phyloP scores from a whole-genome alignment of 2,888 invertebrate genomes.

The Campoplex nolae region DNA sequence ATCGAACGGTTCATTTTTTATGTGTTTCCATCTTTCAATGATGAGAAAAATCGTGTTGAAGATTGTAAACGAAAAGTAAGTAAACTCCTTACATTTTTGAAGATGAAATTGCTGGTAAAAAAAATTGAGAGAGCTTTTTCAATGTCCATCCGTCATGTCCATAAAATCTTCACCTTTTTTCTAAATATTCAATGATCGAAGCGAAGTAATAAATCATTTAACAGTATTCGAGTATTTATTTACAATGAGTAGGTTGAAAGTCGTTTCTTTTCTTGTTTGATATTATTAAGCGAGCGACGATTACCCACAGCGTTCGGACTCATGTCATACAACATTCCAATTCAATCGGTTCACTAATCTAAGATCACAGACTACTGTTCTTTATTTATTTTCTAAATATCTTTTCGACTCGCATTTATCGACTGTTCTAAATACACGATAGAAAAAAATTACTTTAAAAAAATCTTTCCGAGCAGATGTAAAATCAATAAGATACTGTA shows the following conservation, averaged over 20 bases:
- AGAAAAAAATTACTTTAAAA: slow-evolving; percentile 5
- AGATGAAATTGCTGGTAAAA: not conserved
- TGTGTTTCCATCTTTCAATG: not conserved
- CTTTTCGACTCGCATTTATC: slow-evolving; percentile 12
- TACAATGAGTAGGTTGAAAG: not conserved
- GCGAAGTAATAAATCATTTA: not conserved
- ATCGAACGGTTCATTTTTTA: not conserved
- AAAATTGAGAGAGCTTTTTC: not conserved
- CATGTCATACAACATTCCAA: slow-evolving; percentile 18
- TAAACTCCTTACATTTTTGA: not conserved
- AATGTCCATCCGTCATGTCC: not conserved
- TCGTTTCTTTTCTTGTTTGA: not conserved
- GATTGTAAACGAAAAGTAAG: not conserved
- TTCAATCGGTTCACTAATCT: slow-evolving; percentile 55
- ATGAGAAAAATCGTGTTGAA: not conserved
- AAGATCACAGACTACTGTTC: slow-evolving; percentile 64
- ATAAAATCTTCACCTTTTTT: not conserved
- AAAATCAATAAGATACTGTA: slow-evolving; percentile 48
- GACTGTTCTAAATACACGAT: slow-evolving; percentile 11
- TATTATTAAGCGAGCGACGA: not conserved
- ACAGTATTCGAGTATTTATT: not conserved
- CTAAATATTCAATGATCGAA: not conserved
- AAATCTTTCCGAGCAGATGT: not conserved
- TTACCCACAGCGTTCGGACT: slow-evolving; percentile 15
- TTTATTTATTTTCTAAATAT: slow-evolving; percentile 18